Evolutionary conservation across 2,888 invertebrate species (phyloP), one percentile per base, ranked within the genome.

Genomic region (Drosophila neotestacea): DNA sequence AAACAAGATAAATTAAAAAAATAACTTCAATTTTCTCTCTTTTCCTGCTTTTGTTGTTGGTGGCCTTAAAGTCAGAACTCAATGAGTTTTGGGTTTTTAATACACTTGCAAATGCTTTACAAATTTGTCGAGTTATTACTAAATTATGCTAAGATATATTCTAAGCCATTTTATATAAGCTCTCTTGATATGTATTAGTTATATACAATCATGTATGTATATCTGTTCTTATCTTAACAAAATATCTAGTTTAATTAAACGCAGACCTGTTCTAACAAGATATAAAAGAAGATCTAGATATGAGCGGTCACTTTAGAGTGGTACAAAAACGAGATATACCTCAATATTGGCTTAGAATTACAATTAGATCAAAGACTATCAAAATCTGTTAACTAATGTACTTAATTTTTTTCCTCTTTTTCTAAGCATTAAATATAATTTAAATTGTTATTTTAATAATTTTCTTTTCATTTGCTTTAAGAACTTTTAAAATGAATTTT

Each of bases 21-120:
- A 22, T 34, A 41, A 50, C 63, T 52, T 62, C 11, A 50, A 62
- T 64, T 73, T 64, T 44, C 48, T n/a, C 28, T 27, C 16, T 16
- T 59, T 65, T 42, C 22, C 7, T 13, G 10, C 9, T 36, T 36
- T 55, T 44, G 13, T 6, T 32, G 36, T 46, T 46, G 22, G 6
- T 38, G n/a, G 9, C n/a, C 1, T 7, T 59, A 41, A 54, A 50
- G 13, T 32, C 36, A n/a, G 44, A 61, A 32, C 36, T 44, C 30
- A 30, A 16, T 30, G 28, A 30, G 4, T 44, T 9, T 42, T 55
- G 6, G 39, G 13, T 9, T 16, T 30, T 41, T 28, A 32, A 16
- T 27, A 41, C 46, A 41, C 46, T 41, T 7, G 10, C 13, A 46
- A 44, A 30, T 11, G 5, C 10, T 28, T 36, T 28, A 9, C 13